Evolutionary conservation across 2,797 vertebrate genomes (phyloP).

Genomic region (Oophaga sylvatica): DNA sequence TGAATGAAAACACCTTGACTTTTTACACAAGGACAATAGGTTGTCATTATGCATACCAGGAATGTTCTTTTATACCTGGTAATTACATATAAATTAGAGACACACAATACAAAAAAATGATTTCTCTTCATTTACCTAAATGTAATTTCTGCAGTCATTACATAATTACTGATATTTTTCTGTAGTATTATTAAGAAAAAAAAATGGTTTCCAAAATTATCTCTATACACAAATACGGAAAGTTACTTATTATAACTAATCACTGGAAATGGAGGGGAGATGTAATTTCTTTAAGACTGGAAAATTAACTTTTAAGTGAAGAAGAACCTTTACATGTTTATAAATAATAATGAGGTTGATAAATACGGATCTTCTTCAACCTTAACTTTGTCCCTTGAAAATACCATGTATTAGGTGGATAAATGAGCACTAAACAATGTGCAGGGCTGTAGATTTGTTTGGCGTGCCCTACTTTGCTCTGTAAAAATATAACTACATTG

Average conservation of each 20-base stretch:
- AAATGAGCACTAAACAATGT: constrained; percentile 45
- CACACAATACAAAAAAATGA: constrained; percentile 77
- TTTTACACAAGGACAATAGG: constrained; percentile 81
- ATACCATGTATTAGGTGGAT: constrained; percentile 40
- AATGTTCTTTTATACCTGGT: constrained; percentile 79
- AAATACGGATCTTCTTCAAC: constrained; percentile 55
- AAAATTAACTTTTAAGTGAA: constrained; percentile 68
- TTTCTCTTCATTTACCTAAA: constrained; percentile 81
- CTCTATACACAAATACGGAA: constrained; percentile 75
- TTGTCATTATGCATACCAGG: constrained; percentile 82
- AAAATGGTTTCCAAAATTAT: constrained; percentile 74
- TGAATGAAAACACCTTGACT: constrained; percentile 79
- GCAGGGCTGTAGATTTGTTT: constrained; percentile 38
- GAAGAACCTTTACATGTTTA: constrained; percentile 54
- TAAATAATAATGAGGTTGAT: constrained; percentile 53
- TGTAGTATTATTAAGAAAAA: constrained; percentile 75
- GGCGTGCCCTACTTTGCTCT: constrained; percentile 49
- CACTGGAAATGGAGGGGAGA: constrained; percentile 64
- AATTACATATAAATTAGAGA: constrained; percentile 82
- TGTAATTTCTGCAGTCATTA: constrained; percentile 77
- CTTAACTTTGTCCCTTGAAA: constrained; percentile 40
- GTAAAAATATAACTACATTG: constrained; percentile 39
- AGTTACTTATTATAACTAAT: constrained; percentile 71
- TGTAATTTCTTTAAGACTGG: constrained; percentile 64
- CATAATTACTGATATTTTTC: constrained; percentile 81